These are phyloP conservation scores for Chromis chromis DNA, from an alignment of 2,797 vertebrate species.

Conservation along the genomic window DNA sequence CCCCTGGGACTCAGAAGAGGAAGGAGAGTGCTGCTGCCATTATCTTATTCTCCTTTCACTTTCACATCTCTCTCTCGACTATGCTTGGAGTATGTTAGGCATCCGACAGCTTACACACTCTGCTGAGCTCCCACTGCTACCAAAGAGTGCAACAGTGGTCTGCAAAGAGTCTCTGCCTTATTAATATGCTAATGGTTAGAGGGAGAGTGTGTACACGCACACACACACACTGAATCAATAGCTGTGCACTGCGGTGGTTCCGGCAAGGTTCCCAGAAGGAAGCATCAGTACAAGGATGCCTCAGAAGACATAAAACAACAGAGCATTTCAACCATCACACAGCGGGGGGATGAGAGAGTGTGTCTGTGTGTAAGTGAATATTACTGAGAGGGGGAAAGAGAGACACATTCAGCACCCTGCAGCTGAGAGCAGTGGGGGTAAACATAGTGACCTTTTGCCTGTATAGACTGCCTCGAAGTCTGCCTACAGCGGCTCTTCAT, in stretches of 20 bases:
- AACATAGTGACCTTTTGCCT: conserved; percentile 66
- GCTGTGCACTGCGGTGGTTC: conserved; percentile 62
- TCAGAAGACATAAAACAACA: conserved; percentile 76
- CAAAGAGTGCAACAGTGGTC: conserved; percentile 42
- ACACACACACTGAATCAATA: conserved; percentile 59
- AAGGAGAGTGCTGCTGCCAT: conserved; percentile 46
- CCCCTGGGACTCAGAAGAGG: conserved; percentile 51
- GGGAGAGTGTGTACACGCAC: conserved; percentile 9
- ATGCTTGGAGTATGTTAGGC: conserved; percentile 28
- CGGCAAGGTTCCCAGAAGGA: conserved; percentile 72
- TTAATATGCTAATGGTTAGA: conserved; percentile 78
- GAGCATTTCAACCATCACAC: conserved; percentile 70
- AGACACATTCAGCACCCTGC: conserved; percentile 60
- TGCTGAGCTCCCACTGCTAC: conserved; percentile 32
- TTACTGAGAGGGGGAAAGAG: conserved; percentile 42
- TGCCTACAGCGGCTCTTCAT: conserved; percentile 15
- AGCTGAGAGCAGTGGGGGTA: conserved; percentile 60
- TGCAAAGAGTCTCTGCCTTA: conserved; percentile 58
- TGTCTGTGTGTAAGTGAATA: conserved; percentile 49
- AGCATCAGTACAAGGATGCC: conserved; percentile 77
- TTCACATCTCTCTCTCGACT: conserved; percentile 28
- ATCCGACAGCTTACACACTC: conserved; percentile 48
- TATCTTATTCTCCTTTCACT: conserved; percentile 51
- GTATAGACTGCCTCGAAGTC: conserved; percentile 40
- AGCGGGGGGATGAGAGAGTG: conserved; percentile 60